These are phyloP conservation scores for Paramisgurnus dabryanus DNA, from an alignment of 2,113 vertebrate genomes.

Conservation along the genomic window DNA sequence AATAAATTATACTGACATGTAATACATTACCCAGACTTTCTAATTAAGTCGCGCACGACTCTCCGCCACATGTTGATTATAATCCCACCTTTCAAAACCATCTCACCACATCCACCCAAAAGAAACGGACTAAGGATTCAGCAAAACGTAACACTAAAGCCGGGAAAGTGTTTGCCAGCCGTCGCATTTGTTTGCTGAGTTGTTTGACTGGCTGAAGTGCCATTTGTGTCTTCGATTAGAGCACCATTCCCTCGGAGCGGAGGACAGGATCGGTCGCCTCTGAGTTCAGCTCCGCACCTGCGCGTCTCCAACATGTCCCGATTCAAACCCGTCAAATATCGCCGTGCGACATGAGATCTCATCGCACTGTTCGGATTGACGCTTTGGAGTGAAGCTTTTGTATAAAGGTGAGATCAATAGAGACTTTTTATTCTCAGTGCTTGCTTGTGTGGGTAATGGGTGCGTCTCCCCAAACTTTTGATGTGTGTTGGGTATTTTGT, in stretches of 20 bases:
- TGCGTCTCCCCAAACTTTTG: conserved; percentile 44
- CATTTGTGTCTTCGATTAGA: conserved; percentile 48
- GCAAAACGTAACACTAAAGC: background rate
- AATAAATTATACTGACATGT: no score
- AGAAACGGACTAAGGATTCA: background rate
- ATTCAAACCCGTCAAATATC: conserved; percentile 37
- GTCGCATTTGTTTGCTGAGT: conserved; percentile 47
- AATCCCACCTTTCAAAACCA: conserved; percentile 34
- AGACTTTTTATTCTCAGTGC: conserved; percentile 24
- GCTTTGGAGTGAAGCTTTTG: conserved; percentile 38
- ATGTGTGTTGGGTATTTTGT: conserved; percentile 6
- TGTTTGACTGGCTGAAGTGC: conserved; percentile 48
- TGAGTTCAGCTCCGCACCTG: conserved; percentile 42
- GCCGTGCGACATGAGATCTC: conserved; percentile 22
- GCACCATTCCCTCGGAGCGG: conserved; percentile 47
- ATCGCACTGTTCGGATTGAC: background rate
- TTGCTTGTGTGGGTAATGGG: conserved; percentile 1
- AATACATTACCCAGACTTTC: background rate
- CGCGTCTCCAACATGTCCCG: conserved; percentile 47
- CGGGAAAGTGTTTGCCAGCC: conserved; percentile 22
- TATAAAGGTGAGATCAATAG: conserved; percentile 51
- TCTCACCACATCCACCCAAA: conserved; percentile 18
- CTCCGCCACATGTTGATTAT: conserved; percentile 35
- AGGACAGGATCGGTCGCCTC: conserved; percentile 44
- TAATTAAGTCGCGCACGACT: background rate